Conservation (phyloP, 1,140 invertebrate species). For the Ostrea edulis region DNA sequence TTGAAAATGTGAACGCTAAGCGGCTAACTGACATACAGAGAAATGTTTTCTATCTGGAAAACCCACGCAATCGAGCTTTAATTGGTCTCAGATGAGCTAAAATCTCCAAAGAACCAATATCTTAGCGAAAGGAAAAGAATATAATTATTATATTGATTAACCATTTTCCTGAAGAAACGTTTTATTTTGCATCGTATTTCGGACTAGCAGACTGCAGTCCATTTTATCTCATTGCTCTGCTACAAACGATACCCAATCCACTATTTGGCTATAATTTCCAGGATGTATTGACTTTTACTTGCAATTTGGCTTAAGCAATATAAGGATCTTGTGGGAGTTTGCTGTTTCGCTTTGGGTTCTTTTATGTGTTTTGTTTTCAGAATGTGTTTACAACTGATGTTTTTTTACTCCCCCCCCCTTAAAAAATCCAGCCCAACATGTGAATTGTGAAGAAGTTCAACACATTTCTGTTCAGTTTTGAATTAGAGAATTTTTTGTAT, state of each 20-base stretch:
- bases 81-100: too few species aligned
- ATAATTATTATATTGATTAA: constrained; percentile 23
- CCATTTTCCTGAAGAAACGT: neutral
- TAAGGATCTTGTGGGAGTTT: constrained; percentile 23
- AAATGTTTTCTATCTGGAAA: too few species aligned
- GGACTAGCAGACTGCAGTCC: neutral
- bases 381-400: too few species aligned
- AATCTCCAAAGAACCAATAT: neutral
- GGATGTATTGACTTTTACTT: constrained; percentile 12
- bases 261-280: neutral
- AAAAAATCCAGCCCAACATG: too few species aligned
- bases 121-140: neutral
- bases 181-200: constrained; percentile 15
- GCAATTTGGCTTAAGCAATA: neutral
- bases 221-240: neutral
- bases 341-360: neutral
- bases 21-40: too few species aligned
- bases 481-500: too few species aligned
- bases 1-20: too few species aligned
- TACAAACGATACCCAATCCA: constrained; percentile 15
- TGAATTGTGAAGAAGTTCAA: too few species aligned
- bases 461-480: too few species aligned
- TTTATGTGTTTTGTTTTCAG: neutral
- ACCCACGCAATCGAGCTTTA: too few species aligned
- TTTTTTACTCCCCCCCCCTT: too few species aligned